Conservation (phyloP, 1,140 invertebrate species). For the Stenopsyche tienmushanensis region DNA sequence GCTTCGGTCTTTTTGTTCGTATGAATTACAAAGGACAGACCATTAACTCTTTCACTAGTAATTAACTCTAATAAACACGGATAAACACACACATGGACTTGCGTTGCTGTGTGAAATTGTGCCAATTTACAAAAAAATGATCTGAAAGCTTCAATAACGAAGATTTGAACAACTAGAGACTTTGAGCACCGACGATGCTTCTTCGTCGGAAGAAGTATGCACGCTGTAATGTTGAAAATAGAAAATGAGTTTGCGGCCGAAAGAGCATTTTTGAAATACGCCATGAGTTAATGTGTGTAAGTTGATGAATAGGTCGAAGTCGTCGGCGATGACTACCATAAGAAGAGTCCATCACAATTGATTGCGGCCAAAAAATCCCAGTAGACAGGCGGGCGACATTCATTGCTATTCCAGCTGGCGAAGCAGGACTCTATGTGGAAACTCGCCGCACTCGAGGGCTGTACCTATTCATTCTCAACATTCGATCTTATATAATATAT, state of each 20-base stretch:
- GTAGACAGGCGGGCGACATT: constrained; percentile 34
- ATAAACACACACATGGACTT: background rate
- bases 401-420: constrained; percentile 24
- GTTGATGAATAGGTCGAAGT: background rate
- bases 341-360: constrained; percentile 24
- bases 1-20: background rate
- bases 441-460: background rate
- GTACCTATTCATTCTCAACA: no score
- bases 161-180: no score
- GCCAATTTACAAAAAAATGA: no score
- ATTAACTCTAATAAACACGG: background rate
- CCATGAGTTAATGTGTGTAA: no score
- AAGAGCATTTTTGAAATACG: no score
- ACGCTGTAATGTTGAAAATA: no score
- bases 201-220: no score
- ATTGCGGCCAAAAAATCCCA: constrained; percentile 30
- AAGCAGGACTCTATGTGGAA: background rate
- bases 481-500: no score
- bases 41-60: constrained; percentile 11
- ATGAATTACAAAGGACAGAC: background rate
- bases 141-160: no score
- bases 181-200: no score
- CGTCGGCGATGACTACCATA: background rate
- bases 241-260: no score
- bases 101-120: no score